phyloP scores from a whole-genome alignment of 2,113 vertebrate genomes.

The Tupaia tana region DNA sequence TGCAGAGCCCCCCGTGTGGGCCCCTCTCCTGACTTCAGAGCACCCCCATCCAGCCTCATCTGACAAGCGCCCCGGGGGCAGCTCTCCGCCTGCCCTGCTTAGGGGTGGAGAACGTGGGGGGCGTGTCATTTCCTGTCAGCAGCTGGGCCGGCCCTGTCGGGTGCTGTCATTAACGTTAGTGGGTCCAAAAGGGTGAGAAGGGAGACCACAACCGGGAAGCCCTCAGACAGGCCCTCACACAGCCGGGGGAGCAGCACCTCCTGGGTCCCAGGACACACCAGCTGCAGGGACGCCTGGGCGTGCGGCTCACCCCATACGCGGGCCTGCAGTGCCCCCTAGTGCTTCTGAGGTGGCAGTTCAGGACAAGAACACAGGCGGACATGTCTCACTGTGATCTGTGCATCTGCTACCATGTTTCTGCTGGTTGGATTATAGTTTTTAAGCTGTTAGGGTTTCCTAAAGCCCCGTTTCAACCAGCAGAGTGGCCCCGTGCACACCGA shows the following conservation, averaged over 20 bases:
- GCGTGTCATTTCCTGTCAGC: background rate
- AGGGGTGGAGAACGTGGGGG: rapidly evolving
- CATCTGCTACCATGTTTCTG: background rate
- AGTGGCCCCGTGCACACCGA: background rate
- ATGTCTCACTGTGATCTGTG: rapidly evolving
- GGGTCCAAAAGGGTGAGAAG: background rate
- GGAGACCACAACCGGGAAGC: background rate
- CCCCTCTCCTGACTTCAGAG: background rate
- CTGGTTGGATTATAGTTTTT: background rate
- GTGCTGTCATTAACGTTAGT: background rate
- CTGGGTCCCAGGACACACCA: rapidly evolving
- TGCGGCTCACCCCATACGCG: rapidly evolving
- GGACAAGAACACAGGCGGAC: background rate
- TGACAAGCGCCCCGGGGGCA: rapidly evolving
- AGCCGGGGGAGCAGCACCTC: background rate
- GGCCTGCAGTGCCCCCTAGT: conserved; percentile 83
- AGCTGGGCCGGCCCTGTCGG: background rate
- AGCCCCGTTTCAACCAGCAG: background rate
- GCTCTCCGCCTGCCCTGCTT: rapidly evolving
- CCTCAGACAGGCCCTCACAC: background rate
- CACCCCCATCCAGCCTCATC: background rate
- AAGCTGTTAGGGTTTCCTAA: background rate
- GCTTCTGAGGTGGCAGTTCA: rapidly evolving
- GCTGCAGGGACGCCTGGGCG: rapidly evolving
- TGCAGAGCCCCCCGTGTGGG: too few species aligned